Evolutionary conservation across 2,113 vertebrate species (phyloP), one percentile per base, ranked within the genome.

Genomic region (Oreotragus oreotragus): DNA sequence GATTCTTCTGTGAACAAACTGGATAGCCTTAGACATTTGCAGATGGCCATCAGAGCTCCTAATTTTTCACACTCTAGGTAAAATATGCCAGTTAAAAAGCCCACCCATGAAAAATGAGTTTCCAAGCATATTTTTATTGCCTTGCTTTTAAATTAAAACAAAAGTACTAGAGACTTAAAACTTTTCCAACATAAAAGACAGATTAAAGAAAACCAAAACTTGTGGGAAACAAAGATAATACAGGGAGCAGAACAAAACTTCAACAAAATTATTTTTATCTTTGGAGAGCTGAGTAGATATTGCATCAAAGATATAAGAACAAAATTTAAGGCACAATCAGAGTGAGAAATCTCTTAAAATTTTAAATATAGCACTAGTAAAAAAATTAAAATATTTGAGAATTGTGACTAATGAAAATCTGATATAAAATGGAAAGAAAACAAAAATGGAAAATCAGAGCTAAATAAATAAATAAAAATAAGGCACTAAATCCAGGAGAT

Each of bases 321-420:
- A 70, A 64, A 36, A n/a, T 43, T 84, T 88, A 53, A 45, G 6
- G 7, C 6, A 76, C 4, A 53, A 51, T 47, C 14, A 85, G 45
- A 84, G 43, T 66, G 15, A 36, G 17, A 70, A 94, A 9, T 25
- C 25, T 58, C 30, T 33, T 86, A 88, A 89, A 84, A 62, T 39
- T 76, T 55, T 39, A 66, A 93, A 77, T 45, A 88, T 8, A 90
- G 30, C 4, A 76, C 39, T 87, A 94, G 70, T 62, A 91, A 66
- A 93, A 73, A 76, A 73, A 70, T 33, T n/a, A 90, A 84, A 94
- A 77, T 93, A 2, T 83, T 91, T 73, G 43, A 4, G 45, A 94
- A 86, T 81, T 94, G 9, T 60, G 87, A 91, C n/a, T 91, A 15
- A 92, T 85, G 16, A 93, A 96, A 88, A 49, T 77, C 62, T 76